phyloP scores from a whole-genome alignment of 2,888 invertebrate genomes.

The Agapetus fuscipes region DNA sequence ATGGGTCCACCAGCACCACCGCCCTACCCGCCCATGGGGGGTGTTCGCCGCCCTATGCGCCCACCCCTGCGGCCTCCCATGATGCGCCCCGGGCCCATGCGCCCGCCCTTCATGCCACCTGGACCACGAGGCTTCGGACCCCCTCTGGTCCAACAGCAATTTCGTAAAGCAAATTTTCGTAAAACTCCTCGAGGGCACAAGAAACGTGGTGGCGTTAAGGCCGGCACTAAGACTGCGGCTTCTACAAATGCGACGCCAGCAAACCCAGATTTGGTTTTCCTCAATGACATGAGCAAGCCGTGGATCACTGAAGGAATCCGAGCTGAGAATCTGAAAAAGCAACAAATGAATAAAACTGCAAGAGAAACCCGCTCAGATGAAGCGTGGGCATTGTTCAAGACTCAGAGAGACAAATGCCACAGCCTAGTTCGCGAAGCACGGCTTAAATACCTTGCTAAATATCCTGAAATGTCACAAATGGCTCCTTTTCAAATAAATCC shows the following conservation, averaged over 20 bases:
- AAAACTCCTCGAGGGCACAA: too few relatives aligned
- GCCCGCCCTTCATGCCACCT: neutral
- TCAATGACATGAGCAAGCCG: constrained; percentile 38
- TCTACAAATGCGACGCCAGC: neutral
- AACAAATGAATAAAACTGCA: constrained; percentile 41
- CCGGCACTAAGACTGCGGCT: neutral
- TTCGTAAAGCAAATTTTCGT: too few relatives aligned
- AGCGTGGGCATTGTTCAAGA: constrained; percentile 47
- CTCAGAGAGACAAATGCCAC: constrained; percentile 48
- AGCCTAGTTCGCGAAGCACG: constrained; percentile 46
- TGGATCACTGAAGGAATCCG: constrained; percentile 49
- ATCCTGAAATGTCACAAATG: constrained; percentile 35
- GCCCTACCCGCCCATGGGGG: neutral
- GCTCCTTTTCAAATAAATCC: constrained; percentile 6
- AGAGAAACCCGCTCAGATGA: constrained; percentile 39
- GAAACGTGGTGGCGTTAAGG: neutral
- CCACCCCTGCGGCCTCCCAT: neutral
- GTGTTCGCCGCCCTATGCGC: neutral
- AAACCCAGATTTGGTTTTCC: neutral
- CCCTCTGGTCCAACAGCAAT: too few relatives aligned
- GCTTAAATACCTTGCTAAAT: constrained; percentile 42
- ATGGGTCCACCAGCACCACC: neutral
- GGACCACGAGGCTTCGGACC: neutral
- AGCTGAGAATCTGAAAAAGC: constrained; percentile 42
- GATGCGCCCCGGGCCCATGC: neutral